phyloP scores from a whole-genome alignment of 1,140 invertebrate species.

The Magallana ariakensis region DNA sequence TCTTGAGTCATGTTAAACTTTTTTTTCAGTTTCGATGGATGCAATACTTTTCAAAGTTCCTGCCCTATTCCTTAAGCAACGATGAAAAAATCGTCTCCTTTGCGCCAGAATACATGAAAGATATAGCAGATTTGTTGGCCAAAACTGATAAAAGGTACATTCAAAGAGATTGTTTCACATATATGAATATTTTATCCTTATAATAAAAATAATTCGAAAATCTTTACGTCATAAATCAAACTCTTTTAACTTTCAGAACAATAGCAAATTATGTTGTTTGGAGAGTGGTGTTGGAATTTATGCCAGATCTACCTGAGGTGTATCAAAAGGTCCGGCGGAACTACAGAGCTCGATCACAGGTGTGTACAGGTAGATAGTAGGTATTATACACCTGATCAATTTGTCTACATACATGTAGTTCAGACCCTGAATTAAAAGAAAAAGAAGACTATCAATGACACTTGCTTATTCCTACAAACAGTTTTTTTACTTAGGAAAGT shows the following conservation, averaged over 20 bases:
- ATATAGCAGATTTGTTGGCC: conserved; percentile 78
- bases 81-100: conserved; percentile 89
- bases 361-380: not conserved
- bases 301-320: conserved; percentile 91
- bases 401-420: too few relatives aligned
- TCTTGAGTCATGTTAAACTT: too few relatives aligned
- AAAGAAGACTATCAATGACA: too few relatives aligned
- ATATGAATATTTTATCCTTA: too few relatives aligned
- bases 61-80: conserved; percentile 84
- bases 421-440: too few relatives aligned
- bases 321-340: conserved; percentile 88
- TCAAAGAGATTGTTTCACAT: too few relatives aligned
- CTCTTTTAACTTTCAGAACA: conserved; percentile 73
- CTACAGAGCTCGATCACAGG: conserved; percentile 84
- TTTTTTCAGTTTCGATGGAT: conserved; percentile 85
- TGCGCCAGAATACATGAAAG: conserved; percentile 88
- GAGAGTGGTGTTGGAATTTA: conserved; percentile 91
- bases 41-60: conserved; percentile 86
- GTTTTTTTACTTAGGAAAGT: too few relatives aligned
- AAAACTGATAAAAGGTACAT: conserved; percentile 68
- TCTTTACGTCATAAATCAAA: not conserved
- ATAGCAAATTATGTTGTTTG: conserved; percentile 91
- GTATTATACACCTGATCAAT: too few relatives aligned
- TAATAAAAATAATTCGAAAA: too few relatives aligned
- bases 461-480: too few relatives aligned